phyloP scores from a whole-genome alignment of 1,140 invertebrate species.

The Thalassaphorura encarpata region DNA sequence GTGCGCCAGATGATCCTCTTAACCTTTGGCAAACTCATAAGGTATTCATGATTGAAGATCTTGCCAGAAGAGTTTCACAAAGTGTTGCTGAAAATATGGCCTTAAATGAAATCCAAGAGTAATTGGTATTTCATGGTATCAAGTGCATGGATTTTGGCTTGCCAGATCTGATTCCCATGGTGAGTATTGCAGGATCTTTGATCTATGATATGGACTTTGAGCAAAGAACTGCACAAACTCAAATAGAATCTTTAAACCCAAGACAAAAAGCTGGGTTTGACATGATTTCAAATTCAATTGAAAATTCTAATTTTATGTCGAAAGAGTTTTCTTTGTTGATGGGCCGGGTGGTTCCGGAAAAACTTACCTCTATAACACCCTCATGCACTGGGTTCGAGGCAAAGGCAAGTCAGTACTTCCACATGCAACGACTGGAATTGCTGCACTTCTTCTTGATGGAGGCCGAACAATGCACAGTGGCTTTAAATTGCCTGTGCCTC shows the following conservation, averaged over 20 bases:
- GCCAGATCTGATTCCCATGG: not conserved
- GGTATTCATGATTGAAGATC: conserved; percentile 15
- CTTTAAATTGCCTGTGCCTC: conserved; percentile 24
- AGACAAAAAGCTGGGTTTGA: not conserved
- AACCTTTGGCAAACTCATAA: conserved; percentile 20
- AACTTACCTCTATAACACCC: conserved; percentile 33
- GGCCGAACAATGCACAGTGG: conserved; percentile 30
- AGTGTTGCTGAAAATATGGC: not conserved
- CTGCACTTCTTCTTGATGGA: conserved; percentile 31
- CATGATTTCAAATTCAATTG: not conserved
- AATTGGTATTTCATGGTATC: not conserved
- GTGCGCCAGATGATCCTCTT: conserved; percentile 20
- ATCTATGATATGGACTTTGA: not conserved
- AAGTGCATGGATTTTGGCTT: not conserved
- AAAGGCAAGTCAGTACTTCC: conserved; percentile 16
- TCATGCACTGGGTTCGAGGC: conserved; percentile 14
- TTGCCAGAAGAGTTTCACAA: not conserved
- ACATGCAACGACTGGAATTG: conserved; percentile 33
- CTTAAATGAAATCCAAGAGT: not conserved
- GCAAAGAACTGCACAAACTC: not conserved
- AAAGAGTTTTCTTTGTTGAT: conserved; percentile 10
- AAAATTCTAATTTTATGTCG: not conserved
- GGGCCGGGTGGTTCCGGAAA: conserved; percentile 34
- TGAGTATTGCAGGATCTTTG: not conserved
- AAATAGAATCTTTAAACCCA: not conserved